Conservation (phyloP, 2,797 vertebrate species). For the Adelosebastes latens region DNA sequence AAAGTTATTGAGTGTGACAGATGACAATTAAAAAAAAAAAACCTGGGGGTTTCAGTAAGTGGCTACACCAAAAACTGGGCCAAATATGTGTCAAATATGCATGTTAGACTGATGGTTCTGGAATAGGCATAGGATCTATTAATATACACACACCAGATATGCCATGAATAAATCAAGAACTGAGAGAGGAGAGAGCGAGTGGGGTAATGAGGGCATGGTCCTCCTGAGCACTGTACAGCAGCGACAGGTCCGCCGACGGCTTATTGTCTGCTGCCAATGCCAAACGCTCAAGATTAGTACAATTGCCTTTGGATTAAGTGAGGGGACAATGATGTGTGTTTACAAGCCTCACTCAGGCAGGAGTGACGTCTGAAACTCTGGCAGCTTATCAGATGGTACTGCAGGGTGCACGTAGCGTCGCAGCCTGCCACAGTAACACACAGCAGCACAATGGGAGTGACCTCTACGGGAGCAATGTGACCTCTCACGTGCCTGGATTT, state of each 20-base stretch:
- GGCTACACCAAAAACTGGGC: conserved; percentile 19
- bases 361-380: conserved; percentile 29
- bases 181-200: conserved; percentile 10
- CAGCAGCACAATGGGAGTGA: conserved; percentile 8
- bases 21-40: conserved; percentile 3
- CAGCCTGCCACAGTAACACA: conserved; percentile 12
- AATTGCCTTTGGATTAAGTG: conserved; percentile 39
- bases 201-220: conserved; percentile 9
- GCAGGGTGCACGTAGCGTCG: background rate
- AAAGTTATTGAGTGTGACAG: background rate
- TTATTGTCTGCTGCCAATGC: conserved; percentile 23
- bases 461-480: conserved; percentile 17
- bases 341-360: conserved; percentile 11
- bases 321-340: conserved; percentile 46
- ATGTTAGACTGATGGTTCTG: conserved; percentile 44
- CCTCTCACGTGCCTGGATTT: conserved; percentile 6
- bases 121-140: conserved; percentile 57
- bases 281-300: conserved; percentile 26
- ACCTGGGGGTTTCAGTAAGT: background rate
- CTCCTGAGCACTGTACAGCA: conserved; percentile 37
- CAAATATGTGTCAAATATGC: conserved; percentile 46
- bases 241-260: background rate
- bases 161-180: conserved; percentile 65
- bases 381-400: conserved; percentile 38
- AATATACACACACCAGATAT: conserved; percentile 60